Base-by-base conservation (phyloP, 2,888 invertebrate genomes). In the Strigamia crassipes region DNA sequence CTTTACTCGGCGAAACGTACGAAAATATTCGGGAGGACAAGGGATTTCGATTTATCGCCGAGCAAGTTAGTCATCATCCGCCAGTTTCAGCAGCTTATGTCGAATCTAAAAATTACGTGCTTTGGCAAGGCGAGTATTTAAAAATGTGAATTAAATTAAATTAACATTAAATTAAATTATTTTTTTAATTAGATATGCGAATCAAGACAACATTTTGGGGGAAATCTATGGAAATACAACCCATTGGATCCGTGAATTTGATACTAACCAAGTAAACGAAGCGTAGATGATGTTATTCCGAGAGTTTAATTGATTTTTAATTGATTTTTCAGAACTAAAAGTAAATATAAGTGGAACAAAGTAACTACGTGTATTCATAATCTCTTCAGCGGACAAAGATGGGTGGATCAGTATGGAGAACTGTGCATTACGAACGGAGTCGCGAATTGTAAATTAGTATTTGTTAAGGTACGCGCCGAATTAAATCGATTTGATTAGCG, bases 181-280 rank as follows among this genome's bases (percentile, higher is more conserved):
- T n/a, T n/a, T n/a, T n/a, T n/a, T n/a, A n/a, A n/a, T 42, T 84
- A 88, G 94, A 94, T 87, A 92, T 93, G 12, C 90, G 94, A 84
- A 93, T 94, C 85, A 94, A 94, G 89, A 94, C 94, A 83, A 94
- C 94, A 89, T 95, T 95, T 89, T 95, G 95, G 95, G 95, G 95
- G 83, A 94, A 94, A 89, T 94, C 94, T 82, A 94, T 95, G 93
- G 94, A 95, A 89, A 94, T 94, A 87, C 94, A 94, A 87, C 94
- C 95, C 0, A 89, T 93, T 27, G 94, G 90, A 82, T 87, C 87
- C 73, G 93, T 94, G 0, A 92, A 93, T 86, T 90, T 94, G 12
- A 86, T 90, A 61, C 85, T 89, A 82, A 88, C 88, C 78, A 88
- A 87, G 88, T 89, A 84, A 82, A 84, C 1, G 1, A 27, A 27